Conservation (phyloP, 2,113 vertebrate genomes). For the Aix galericulata region DNA sequence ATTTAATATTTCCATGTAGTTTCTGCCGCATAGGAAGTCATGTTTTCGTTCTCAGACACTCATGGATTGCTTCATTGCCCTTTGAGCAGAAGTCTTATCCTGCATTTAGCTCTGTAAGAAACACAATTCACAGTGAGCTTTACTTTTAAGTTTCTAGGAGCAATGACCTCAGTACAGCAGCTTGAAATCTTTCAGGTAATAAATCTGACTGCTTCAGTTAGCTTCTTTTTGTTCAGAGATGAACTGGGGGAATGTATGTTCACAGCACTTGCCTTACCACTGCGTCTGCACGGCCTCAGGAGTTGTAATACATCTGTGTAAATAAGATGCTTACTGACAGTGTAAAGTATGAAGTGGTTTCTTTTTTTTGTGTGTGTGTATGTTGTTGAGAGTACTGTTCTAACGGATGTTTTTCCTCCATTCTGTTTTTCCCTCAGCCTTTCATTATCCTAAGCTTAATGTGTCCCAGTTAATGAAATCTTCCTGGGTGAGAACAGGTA, state of each 20-base stretch:
- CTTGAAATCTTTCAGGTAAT: conserved; percentile 17
- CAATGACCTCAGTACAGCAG: not conserved
- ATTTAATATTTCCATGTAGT: not conserved
- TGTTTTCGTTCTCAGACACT: not conserved
- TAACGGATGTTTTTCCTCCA: not conserved
- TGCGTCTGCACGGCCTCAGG: conserved; percentile 15
- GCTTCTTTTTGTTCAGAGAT: not conserved
- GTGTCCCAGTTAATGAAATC: conserved; percentile 89
- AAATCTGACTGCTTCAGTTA: conserved; percentile 27
- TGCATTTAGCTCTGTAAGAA: not conserved
- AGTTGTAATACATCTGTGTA: not conserved
- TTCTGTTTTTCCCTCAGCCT: conserved; percentile 77
- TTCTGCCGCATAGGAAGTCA: not conserved
- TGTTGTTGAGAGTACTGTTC: conserved; percentile 15
- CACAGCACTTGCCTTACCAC: not conserved
- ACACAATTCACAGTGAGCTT: not conserved
- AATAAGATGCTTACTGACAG: conserved; percentile 47
- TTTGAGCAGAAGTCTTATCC: not conserved
- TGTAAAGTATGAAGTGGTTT: conserved; percentile 42
- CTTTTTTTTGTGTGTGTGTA: not conserved
- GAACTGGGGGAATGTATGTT: not conserved
- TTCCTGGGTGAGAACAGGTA: conserved; percentile 97
- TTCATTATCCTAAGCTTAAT: conserved; percentile 94
- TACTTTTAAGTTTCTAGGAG: not conserved
- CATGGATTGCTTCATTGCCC: not conserved